These are phyloP conservation scores for Zeugodacus cucurbitae DNA, from an alignment of 1,140 invertebrate species.

Conservation along the genomic window DNA sequence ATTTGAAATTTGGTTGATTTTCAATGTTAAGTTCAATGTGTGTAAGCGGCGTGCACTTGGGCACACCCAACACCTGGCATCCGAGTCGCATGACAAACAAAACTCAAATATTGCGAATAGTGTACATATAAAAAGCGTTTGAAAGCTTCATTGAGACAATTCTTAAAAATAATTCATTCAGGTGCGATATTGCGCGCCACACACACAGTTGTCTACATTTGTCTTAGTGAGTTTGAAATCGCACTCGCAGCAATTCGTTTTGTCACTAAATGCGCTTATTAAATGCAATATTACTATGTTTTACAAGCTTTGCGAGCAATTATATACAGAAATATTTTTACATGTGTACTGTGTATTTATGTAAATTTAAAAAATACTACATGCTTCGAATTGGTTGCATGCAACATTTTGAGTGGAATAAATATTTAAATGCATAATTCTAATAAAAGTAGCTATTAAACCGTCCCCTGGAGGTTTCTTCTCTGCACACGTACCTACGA, in stretches of 20 bases:
- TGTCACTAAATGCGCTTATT: background rate
- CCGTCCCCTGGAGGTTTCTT: too few species aligned
- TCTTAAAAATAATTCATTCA: too few species aligned
- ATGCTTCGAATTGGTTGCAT: background rate
- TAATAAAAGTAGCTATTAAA: too few species aligned
- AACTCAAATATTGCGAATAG: background rate
- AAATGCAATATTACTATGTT: background rate
- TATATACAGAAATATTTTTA: too few species aligned
- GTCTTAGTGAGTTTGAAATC: background rate
- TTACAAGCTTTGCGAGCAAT: background rate
- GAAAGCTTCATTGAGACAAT: too few species aligned
- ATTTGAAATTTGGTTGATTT: constrained; percentile 19
- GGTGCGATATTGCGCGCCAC: too few species aligned
- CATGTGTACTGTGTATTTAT: background rate
- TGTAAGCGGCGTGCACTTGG: background rate
- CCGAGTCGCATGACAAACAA: background rate
- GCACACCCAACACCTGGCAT: constrained; percentile 20
- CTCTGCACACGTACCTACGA: too few species aligned
- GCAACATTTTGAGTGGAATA: background rate
- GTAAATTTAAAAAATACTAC: background rate
- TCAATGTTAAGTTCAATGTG: constrained; percentile 20
- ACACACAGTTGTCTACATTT: background rate
- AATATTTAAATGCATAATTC: background rate
- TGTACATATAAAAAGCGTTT: too few species aligned
- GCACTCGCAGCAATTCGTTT: background rate